Evolutionary conservation across 2,888 invertebrate genomes (phyloP), one percentile per base, ranked within the genome.

Genomic region (Lepidocyrtoides sp.): DNA sequence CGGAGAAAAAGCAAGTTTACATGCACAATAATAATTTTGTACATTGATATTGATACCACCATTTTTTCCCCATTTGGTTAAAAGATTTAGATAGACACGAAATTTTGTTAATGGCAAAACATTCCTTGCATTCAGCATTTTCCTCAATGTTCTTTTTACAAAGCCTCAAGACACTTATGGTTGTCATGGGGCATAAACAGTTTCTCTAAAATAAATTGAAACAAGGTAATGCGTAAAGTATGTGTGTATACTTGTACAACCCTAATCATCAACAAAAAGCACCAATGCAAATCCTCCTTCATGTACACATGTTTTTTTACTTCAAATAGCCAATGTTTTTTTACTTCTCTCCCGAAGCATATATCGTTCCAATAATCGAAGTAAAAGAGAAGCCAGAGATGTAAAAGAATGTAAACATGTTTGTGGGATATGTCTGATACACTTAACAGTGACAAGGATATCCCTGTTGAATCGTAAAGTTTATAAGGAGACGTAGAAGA

Each of bases 391-490:
- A 51, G n/a, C 36, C 60, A 60, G 60, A 60, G 26, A 23, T 14
- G 0, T 5, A n/a, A 4, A 41, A 72, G 32, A 54, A 57, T 29
- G 41, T 8, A 29, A 82, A 23, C n/a, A n/a, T n/a, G n/a, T n/a
- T n/a, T n/a, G n/a, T 17, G 12, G 60, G 8, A 32, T 44, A 48
- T 32, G n/a, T n/a, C n/a, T n/a, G 36, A 36, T 36, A 4, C 36
- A 36, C 36, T 36, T 36, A 7, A 36, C 36, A 72, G 82, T 44
- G 82, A 82, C 75, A 89, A 57, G 57, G 32, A 32, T 83, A 77
- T 89, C 89, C 89, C 83, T 44, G 63, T 23, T 63, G 83, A 66
- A 75, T 89, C 89, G 66, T 89, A 89, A 83, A 89, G 26, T 48
- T 77, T 41, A 66, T 32, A 14, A 14, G n/a, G 36, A 36, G 51